phyloP scores from a whole-genome alignment of 2,113 vertebrate species.

The Oreochromis tanganicae region DNA sequence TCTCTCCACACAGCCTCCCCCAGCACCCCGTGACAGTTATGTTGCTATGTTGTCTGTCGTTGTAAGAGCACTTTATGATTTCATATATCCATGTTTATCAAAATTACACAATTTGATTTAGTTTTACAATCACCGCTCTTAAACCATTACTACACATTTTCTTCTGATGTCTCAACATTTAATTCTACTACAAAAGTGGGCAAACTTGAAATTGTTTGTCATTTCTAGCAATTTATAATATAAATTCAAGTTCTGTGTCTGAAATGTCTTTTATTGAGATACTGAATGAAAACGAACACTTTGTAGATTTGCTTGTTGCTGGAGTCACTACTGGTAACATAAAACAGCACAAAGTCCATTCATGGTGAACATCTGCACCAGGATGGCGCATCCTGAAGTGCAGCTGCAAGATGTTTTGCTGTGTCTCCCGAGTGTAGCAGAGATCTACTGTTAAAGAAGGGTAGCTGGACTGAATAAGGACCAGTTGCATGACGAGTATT shows the following conservation, averaged over 20 bases:
- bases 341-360: not conserved
- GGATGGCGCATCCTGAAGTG: not conserved
- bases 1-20: accelerated
- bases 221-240: too few species aligned
- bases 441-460: not conserved
- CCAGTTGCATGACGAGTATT: not conserved
- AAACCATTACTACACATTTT: too few species aligned
- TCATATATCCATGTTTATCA: not conserved
- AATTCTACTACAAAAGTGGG: too few species aligned
- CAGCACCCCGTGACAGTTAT: not conserved
- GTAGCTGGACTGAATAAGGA: not conserved
- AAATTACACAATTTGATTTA: too few species aligned
- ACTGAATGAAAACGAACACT: too few species aligned
- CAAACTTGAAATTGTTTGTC: too few species aligned
- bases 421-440: not conserved
- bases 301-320: too few species aligned
- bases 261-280: too few species aligned
- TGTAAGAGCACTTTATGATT: not conserved
- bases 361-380: not conserved
- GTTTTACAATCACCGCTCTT: too few species aligned
- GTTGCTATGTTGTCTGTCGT: not conserved
- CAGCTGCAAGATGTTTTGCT: not conserved
- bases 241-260: too few species aligned
- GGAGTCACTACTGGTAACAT: not conserved
- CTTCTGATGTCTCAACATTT: too few species aligned